Evolutionary conservation across 2,888 invertebrate species (phyloP).

Genomic region (Ochropacha duplaris): DNA sequence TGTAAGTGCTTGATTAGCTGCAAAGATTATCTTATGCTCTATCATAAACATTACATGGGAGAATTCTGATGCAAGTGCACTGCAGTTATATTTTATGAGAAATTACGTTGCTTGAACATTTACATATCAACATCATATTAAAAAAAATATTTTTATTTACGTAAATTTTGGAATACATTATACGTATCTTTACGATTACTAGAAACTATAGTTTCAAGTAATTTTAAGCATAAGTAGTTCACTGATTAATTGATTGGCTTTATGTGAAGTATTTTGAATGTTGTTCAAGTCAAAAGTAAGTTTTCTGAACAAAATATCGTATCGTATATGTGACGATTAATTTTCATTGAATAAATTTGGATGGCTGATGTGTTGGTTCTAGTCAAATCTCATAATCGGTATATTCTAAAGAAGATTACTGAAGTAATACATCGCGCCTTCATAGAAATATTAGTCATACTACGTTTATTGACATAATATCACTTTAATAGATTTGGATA

Average conservation of each 20-base stretch:
- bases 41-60: neutral
- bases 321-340: neutral
- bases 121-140: too few relatives aligned
- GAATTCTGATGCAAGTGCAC: neutral
- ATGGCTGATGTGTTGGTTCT: neutral
- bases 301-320: neutral
- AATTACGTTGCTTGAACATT: neutral
- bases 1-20: constrained; percentile 10
- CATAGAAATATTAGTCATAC: constrained; percentile 16
- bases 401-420: neutral
- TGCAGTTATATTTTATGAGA: neutral
- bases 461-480: constrained; percentile 56
- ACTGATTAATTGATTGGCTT: neutral
- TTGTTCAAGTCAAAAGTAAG: neutral
- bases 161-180: neutral
- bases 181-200: too few relatives aligned
- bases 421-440: neutral
- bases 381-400: neutral
- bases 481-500: constrained; percentile 56
- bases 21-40: neutral
- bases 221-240: too few relatives aligned
- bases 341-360: neutral
- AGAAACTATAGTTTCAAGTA: too few relatives aligned
- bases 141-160: neutral
- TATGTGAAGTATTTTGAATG: neutral